phyloP scores from a whole-genome alignment of 2,888 invertebrate species.

The Drosophila formosana region DNA sequence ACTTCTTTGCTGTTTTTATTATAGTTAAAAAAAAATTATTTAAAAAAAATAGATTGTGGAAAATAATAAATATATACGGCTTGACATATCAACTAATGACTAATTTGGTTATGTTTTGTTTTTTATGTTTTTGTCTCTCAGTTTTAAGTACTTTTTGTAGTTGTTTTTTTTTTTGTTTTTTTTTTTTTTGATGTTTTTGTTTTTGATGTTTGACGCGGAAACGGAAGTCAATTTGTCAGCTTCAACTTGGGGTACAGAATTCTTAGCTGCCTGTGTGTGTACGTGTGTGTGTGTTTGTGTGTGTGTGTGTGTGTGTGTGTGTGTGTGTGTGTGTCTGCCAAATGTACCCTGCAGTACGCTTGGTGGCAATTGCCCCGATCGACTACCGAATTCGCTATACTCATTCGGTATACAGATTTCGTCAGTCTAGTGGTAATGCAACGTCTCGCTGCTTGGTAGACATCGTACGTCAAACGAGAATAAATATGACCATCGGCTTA shows the following conservation, averaged over 20 bases:
- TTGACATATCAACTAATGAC: conserved; percentile 75
- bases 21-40: conserved; percentile 17
- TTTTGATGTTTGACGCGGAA: conserved; percentile 57
- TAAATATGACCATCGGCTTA: too few relatives aligned
- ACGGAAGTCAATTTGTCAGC: conserved; percentile 78
- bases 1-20: not conserved
- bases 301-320: conserved; percentile 26
- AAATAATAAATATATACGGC: conserved; percentile 66
- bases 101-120: conserved; percentile 78
- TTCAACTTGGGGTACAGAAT: conserved; percentile 61
- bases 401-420: too few relatives aligned
- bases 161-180: conserved; percentile 31
- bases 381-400: too few relatives aligned
- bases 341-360: too few relatives aligned
- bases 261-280: conserved; percentile 24
- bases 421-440: too few relatives aligned
- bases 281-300: conserved; percentile 31
- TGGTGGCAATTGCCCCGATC: too few relatives aligned
- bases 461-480: too few relatives aligned
- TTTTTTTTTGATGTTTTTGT: conserved; percentile 27
- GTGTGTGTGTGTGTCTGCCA: conserved; percentile 36
- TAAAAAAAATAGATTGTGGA: conserved; percentile 17
- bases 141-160: conserved; percentile 63
- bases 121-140: conserved; percentile 47
- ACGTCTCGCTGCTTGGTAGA: too few relatives aligned